A percentile compares a stretch with the other conserved stretches of the same genome.
Conservation (phyloP, 2,797 vertebrate species). For the Ispidina picta region DNA sequence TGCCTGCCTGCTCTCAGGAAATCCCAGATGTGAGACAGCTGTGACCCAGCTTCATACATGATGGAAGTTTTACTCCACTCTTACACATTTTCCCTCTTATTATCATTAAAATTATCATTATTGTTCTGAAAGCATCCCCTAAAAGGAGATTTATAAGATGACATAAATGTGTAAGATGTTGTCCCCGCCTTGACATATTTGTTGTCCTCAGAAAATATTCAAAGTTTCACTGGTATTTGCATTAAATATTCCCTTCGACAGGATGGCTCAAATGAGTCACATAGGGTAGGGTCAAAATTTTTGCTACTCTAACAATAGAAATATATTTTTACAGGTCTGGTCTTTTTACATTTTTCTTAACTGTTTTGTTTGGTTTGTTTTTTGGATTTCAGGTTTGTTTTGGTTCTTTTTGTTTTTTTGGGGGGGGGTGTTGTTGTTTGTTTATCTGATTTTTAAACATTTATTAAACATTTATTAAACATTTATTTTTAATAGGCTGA, state of each 20-base stretch:
- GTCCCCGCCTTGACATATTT: background rate
- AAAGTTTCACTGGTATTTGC: background rate
- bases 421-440: no score
- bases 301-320: background rate
- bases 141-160: background rate
- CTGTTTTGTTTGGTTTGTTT: background rate
- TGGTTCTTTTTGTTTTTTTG: no score
- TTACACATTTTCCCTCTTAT: background rate
- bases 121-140: background rate
- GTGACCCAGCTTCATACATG: background rate
- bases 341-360: background rate
- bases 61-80: background rate
- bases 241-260: background rate
- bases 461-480: background rate
- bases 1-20: background rate
- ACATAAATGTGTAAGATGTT: background rate
- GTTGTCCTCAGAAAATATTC: background rate
- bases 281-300: background rate
- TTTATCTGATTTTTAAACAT: no score
- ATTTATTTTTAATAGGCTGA: constrained; percentile 6
- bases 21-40: background rate
- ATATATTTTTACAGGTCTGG: background rate
- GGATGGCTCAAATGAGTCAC: background rate
- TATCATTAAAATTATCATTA: background rate
- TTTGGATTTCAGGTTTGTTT: no score